Base-by-base conservation (phyloP, 1,140 invertebrate genomes). In the Drosophila repletoides region DNA sequence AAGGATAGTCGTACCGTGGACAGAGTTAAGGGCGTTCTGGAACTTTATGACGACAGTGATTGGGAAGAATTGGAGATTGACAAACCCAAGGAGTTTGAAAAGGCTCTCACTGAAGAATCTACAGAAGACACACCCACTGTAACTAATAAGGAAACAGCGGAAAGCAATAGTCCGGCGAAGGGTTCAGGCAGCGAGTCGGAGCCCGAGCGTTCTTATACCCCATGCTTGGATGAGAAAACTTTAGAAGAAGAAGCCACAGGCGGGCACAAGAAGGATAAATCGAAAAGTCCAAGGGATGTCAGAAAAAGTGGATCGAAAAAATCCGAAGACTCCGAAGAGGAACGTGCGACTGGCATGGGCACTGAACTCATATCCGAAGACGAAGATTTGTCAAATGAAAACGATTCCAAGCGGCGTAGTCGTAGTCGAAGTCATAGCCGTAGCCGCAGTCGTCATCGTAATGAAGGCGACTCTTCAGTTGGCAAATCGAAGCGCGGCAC, bases 361-460 rank as follows among this genome's bases (percentile, higher is more conserved):
- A 95, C 94, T 0, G 94, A 95, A 90, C 91, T 94, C 74, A 94
- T 95, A 60, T 95, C 94, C 1, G 94, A 94, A 40, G 93, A 94
- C 28, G 93, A 94, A 65, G 92, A 91, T 92, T 90, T 91, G 93
- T 90, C 70, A 63, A 53, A 79, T 34, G 70, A 74, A 33, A 72
- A 68, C 15, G 72, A 74, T n/a, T 3, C 63, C 0, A 89, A 81
- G 69, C 88, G 73, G 7, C 72, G 56, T 2, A 63, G 59, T 58
- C 41, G 15, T 0, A 36, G 48, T 22, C 12, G 19, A 5, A 56
- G 53, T 31, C 60, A 67, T 2, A 76, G 73, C 36, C 61, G 63
- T 3, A 60, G 49, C 9, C 70, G 43, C 2, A 55, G 64, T 58
- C 48, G 36, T n/a, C 61, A 72, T n/a, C 49, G 55, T 2, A 68